Conservation (phyloP, 2,113 vertebrate species). For the Pseudolaguvia tuberculata region DNA sequence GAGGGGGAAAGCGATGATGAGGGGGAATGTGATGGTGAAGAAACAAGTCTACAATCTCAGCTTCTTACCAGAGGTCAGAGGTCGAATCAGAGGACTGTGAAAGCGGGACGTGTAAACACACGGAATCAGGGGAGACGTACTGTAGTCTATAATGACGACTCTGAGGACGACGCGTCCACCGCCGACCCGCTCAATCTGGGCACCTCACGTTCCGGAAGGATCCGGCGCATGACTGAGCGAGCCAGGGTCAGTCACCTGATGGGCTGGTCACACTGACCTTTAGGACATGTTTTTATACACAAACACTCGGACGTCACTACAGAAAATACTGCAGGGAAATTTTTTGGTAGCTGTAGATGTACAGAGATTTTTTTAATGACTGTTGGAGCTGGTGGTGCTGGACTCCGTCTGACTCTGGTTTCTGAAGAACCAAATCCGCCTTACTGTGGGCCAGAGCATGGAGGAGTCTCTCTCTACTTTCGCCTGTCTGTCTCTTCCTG, state of each 20-base stretch:
- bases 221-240: conserved; percentile 97
- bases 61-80: conserved; percentile 63
- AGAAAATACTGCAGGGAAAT: conserved; percentile 87
- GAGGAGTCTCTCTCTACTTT: conserved; percentile 15
- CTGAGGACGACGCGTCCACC: conserved; percentile 83
- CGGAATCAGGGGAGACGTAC: conserved; percentile 94
- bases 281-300: neutral
- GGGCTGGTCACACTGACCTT: conserved; percentile 92
- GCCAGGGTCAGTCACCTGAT: conserved; percentile 98
- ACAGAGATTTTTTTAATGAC: conserved; percentile 46
- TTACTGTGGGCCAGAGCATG: conserved; percentile 56
- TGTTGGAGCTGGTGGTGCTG: conserved; percentile 82
- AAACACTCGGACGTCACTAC: conserved; percentile 42
- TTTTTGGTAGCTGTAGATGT: conserved; percentile 59
- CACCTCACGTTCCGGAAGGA: conserved; percentile 90
- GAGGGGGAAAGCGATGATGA: conserved; percentile 57
- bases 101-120: conserved; percentile 83
- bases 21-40: conserved; percentile 59
- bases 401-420: conserved; percentile 61
- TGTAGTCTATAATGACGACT: conserved; percentile 90
- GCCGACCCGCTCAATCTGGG: conserved; percentile 95
- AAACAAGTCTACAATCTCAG: neutral
- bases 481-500: neutral
- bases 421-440: conserved; percentile 66
- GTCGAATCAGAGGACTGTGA: conserved; percentile 48